A percentile compares a stretch with the other conserved stretches of the same genome.
These are phyloP conservation scores for Drosophila paulistorum DNA, from an alignment of 1,140 invertebrate genomes.

Conservation along the genomic window DNA sequence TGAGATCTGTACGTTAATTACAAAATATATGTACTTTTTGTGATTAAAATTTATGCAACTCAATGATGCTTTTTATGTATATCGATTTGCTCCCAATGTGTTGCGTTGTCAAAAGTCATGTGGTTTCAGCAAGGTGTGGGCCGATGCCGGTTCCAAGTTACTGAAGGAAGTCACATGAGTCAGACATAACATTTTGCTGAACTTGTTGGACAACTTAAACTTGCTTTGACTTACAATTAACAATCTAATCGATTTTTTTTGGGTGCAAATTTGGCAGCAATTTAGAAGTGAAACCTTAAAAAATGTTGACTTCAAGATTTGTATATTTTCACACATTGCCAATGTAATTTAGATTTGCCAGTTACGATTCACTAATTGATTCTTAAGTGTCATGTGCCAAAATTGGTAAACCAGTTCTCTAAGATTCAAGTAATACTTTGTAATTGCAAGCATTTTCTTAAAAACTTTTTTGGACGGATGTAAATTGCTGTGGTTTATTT, in stretches of 20 bases:
- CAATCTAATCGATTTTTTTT: constrained; percentile 35
- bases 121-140: constrained; percentile 27
- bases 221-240: constrained; percentile 2
- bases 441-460: constrained; percentile 29
- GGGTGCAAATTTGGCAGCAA: constrained; percentile 36
- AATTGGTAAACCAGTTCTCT: constrained; percentile 40
- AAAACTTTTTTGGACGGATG: constrained; percentile 28
- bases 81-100: constrained; percentile 59
- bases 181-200: constrained; percentile 10
- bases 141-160: constrained; percentile 15
- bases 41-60: constrained; percentile 60
- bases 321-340: constrained; percentile 65
- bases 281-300: constrained; percentile 23
- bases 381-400: constrained; percentile 58
- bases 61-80: constrained; percentile 45
- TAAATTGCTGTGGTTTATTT: constrained; percentile 11
- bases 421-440: constrained; percentile 23
- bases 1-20: constrained; percentile 62
- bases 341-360: constrained; percentile 57
- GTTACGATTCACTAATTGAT: constrained; percentile 66
- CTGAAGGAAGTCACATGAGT: constrained; percentile 40
- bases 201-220: constrained; percentile 5
- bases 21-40: constrained; percentile 54
- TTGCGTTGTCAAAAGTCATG: constrained; percentile 38
- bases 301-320: too few species aligned